Evolutionary conservation across 2,888 invertebrate species (phyloP), one percentile per base, ranked within the genome.

Genomic region (Andrena chrysosceles): DNA sequence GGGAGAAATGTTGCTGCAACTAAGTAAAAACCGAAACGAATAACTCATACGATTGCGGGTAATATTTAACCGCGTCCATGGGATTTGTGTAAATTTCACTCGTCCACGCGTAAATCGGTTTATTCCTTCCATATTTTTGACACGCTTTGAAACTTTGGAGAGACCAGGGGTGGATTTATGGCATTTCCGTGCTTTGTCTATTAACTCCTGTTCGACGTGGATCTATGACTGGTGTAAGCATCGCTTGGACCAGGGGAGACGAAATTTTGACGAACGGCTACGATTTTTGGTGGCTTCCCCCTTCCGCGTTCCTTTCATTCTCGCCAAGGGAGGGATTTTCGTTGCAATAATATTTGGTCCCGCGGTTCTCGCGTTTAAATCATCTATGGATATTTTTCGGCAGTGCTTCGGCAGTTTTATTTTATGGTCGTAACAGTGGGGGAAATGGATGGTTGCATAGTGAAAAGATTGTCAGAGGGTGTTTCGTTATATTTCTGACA

Each of bases 51-150:
- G 56, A n/a, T 26, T 49, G 49, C 48, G 66, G 42, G 74, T 70
- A 67, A 79, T 81, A 81, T 81, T 79, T 81, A 81, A 79, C 74
- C 75, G 35, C 33, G 49, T 4, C 16, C 7, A n/a, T 59, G 52
- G 13, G 42, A 79, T 56, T 69, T 73, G 13, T 56, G 59, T 68
- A 48, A 78, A 81, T 73, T 78, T 73, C 60, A 1, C 29, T n/a
- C 10, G 20, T 52, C 59, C 67, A 68, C 56, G 64, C 52, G 60
- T 72, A 79, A 69, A 79, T 79, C 73, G 63, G 79, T 64, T 64
- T 54, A 79, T 64, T 79, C 67, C 63, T 74, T 70, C 74, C 79
- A 70, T 80, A 81, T 80, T 74, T 81, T 68, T 76, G 66, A 77
- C 67, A 62, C 29, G 23, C 49, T 52, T 64, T 48, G 71, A 78